Evolutionary conservation across 2,797 vertebrate species (phyloP).

Genomic region (Allobates femoralis): DNA sequence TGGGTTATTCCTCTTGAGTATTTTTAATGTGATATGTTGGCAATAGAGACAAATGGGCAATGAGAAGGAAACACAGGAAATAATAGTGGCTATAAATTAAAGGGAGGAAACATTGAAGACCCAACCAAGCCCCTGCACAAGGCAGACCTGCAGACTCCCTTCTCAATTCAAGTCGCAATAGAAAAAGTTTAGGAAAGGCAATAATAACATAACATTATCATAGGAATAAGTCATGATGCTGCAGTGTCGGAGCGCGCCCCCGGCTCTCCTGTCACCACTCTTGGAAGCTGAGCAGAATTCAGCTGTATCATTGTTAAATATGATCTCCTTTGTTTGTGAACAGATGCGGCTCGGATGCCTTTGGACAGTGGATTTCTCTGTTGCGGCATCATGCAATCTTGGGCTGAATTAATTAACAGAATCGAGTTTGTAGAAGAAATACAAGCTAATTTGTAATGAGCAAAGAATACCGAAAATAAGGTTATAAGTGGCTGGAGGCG

Average conservation of each 20-base stretch:
- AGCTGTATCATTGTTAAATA: constrained; percentile 61
- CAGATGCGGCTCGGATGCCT: constrained; percentile 60
- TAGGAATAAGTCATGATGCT: constrained; percentile 47
- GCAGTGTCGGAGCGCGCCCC: constrained; percentile 36
- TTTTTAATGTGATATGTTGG: neutral
- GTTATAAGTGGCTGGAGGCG: constrained; percentile 57
- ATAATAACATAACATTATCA: constrained; percentile 27
- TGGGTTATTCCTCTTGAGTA: neutral
- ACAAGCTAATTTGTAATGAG: constrained; percentile 60
- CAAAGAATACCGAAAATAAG: constrained; percentile 49
- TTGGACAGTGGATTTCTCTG: constrained; percentile 61
- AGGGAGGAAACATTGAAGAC: neutral
- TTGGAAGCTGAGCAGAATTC: constrained; percentile 44
- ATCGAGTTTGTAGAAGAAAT: constrained; percentile 27
- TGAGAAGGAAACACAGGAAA: neutral
- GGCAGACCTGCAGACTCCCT: constrained; percentile 2
- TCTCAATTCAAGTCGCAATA: neutral
- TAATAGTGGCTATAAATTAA: neutral
- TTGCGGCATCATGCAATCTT: constrained; percentile 44
- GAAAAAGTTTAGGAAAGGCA: constrained; percentile 31
- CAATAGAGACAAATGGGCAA: neutral
- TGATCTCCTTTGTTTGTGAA: constrained; percentile 59
- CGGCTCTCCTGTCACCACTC: constrained; percentile 40
- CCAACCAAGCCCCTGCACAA: neutral
- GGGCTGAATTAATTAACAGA: constrained; percentile 59